These are phyloP conservation scores for Conger conger DNA, from an alignment of 2,113 vertebrate genomes.

Conservation along the genomic window DNA sequence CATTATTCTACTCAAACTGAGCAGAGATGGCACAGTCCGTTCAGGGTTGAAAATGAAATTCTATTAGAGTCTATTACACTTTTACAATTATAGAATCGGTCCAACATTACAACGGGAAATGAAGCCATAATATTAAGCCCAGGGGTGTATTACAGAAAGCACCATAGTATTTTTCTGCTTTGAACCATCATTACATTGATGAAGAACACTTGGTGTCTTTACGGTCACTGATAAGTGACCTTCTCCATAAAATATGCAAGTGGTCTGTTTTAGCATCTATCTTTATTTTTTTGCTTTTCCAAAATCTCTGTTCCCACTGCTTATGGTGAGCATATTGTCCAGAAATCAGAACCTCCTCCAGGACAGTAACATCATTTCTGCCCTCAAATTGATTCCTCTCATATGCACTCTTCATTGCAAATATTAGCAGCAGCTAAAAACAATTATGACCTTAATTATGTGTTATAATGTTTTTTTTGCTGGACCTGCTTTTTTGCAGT, in stretches of 20 bases:
- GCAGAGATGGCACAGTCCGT: constrained; percentile 90
- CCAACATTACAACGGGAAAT: constrained; percentile 99
- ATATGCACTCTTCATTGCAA: constrained; percentile 52
- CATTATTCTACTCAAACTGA: constrained; percentile 99
- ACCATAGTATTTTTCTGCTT: constrained; percentile 93
- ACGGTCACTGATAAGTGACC: constrained; percentile 89
- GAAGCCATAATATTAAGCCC: constrained; percentile 99
- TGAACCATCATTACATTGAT: constrained; percentile 88
- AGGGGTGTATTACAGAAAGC: constrained; percentile 99
- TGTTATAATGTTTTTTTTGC: constrained; percentile 47
- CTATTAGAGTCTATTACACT: constrained; percentile 99
- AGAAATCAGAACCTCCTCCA: constrained; percentile 33
- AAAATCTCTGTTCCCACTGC: constrained; percentile 33
- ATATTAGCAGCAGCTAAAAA: constrained; percentile 58
- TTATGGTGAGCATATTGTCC: constrained; percentile 23
- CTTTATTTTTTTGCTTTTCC: constrained; percentile 44
- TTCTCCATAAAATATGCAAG: constrained; percentile 79
- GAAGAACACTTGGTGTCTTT: constrained; percentile 89
- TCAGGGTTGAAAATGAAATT: constrained; percentile 99
- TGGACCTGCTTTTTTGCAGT: constrained; percentile 17
- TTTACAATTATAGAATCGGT: constrained; percentile 99
- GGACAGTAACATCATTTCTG: constrained; percentile 27
- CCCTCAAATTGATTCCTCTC: constrained; percentile 52
- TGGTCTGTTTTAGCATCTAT: constrained; percentile 56
- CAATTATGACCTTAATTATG: constrained; percentile 65